Percentiles rank a stretch among this genome's conserved stretches.
phyloP scores from a whole-genome alignment of 2,888 invertebrate species.

The Desoria tigrina region DNA sequence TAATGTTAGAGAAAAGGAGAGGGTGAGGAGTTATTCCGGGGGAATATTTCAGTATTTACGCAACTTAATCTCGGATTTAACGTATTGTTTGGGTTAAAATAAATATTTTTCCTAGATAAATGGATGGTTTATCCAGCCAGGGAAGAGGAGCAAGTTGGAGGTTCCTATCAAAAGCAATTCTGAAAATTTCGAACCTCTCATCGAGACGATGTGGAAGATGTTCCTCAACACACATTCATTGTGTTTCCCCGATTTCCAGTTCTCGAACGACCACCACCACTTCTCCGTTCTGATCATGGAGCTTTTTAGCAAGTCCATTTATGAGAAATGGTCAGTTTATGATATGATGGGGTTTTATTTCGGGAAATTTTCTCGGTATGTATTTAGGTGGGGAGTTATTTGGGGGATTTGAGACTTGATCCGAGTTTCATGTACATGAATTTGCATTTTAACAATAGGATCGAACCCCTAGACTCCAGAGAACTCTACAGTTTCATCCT shows the following conservation, averaged over 20 bases:
- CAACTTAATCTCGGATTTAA: too few relatives aligned
- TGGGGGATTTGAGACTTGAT: too few relatives aligned
- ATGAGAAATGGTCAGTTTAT: constrained; percentile 51
- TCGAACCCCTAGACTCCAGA: constrained; percentile 30
- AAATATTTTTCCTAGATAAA: constrained; percentile 29
- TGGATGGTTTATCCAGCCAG: constrained; percentile 30
- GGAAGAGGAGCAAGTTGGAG: constrained; percentile 18
- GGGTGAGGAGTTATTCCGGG: too few relatives aligned
- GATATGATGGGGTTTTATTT: too few relatives aligned
- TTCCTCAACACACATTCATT: constrained; percentile 46
- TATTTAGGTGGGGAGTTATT: too few relatives aligned
- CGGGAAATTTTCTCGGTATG: too few relatives aligned
- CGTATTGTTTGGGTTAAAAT: too few relatives aligned
- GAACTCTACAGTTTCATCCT: constrained; percentile 42
- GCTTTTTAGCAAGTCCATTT: constrained; percentile 44
- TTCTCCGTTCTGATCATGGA: constrained; percentile 40
- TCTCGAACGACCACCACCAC: constrained; percentile 45
- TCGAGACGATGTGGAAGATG: constrained; percentile 47
- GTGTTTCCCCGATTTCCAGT: constrained; percentile 41
- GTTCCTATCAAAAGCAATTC: constrained; percentile 31
- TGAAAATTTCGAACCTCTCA: constrained; percentile 38
- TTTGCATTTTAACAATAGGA: constrained; percentile 37
- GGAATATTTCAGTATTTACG: too few relatives aligned
- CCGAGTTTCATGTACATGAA: too few relatives aligned
- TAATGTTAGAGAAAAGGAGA: background rate